A percentile compares a stretch with the other conserved stretches of the same genome.
Conservation (phyloP, 2,797 vertebrate genomes). For the Neostethus bicornis region DNA sequence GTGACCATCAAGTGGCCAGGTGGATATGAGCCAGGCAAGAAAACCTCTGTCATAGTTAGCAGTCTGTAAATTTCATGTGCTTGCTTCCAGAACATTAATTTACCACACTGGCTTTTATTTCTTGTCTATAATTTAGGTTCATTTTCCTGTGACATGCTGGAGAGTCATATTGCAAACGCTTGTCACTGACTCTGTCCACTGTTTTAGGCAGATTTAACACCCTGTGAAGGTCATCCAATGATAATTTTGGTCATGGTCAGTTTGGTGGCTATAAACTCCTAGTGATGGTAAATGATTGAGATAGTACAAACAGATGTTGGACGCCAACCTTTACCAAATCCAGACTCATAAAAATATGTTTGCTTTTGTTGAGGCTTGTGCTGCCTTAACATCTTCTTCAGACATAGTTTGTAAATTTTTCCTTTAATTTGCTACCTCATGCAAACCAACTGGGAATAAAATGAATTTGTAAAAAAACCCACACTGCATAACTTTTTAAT, state of each 20-base stretch:
- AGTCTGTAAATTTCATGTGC: neutral
- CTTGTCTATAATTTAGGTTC: neutral
- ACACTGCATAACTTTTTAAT: slow-evolving; percentile 5
- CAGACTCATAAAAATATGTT: slow-evolving; percentile 2
- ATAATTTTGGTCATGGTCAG: slow-evolving; percentile 13
- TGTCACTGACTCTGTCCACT: slow-evolving; percentile 11
- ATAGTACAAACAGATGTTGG: neutral
- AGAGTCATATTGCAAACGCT: slow-evolving; percentile 15
- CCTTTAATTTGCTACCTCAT: slow-evolving; percentile 9
- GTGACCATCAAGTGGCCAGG: too few relatives aligned
- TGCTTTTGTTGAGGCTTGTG: slow-evolving; percentile 7
- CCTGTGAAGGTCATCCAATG: slow-evolving; percentile 23
- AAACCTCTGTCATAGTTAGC: slow-evolving; percentile 4
- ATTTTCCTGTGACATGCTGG: neutral
- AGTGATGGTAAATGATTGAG: slow-evolving; percentile 6
- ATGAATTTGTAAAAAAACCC: neutral
- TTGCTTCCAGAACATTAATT: neutral
- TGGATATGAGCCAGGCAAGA: slow-evolving; percentile 2
- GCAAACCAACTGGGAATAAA: neutral
- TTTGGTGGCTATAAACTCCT: slow-evolving; percentile 8
- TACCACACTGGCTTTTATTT: neutral
- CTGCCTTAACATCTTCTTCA: neutral
- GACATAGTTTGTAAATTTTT: neutral
- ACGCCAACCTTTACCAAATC: neutral
- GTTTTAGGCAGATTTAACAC: slow-evolving; percentile 36